These are phyloP conservation scores for Myiotriccus ornatus DNA, from an alignment of 2,797 vertebrate species.

Conservation along the genomic window DNA sequence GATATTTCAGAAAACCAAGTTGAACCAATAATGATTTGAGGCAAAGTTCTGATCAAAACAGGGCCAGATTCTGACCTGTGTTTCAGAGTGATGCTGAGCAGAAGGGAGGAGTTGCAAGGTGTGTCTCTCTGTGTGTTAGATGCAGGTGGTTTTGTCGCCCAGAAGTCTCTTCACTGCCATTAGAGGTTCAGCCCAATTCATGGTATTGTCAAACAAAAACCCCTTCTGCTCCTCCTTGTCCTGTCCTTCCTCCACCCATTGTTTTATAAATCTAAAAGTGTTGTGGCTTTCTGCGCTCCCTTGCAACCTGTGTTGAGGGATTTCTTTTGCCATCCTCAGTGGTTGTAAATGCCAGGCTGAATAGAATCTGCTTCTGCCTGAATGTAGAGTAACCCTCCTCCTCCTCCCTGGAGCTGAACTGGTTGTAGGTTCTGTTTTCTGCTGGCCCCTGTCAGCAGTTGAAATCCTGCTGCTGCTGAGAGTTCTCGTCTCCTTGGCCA, in stretches of 20 bases:
- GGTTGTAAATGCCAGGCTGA: background rate
- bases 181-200: background rate
- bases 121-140: background rate
- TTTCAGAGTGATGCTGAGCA: background rate
- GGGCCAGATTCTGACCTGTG: background rate
- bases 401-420: background rate
- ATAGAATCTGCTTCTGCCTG: background rate
- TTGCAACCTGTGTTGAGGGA: background rate
- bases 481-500: background rate
- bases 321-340: background rate
- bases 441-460: background rate
- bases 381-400: background rate
- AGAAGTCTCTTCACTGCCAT: background rate
- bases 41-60: background rate
- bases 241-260: background rate
- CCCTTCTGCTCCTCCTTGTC: background rate
- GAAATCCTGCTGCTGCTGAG: background rate
- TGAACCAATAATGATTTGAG: background rate
- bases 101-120: background rate
- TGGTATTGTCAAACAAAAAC: background rate
- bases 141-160: background rate
- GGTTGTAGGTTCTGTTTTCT: background rate
- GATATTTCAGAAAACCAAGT: background rate
- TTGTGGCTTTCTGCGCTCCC: background rate
- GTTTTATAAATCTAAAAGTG: background rate